These are phyloP conservation scores for Orchestes rusci DNA, from an alignment of 2,888 invertebrate genomes.

Conservation along the genomic window DNA sequence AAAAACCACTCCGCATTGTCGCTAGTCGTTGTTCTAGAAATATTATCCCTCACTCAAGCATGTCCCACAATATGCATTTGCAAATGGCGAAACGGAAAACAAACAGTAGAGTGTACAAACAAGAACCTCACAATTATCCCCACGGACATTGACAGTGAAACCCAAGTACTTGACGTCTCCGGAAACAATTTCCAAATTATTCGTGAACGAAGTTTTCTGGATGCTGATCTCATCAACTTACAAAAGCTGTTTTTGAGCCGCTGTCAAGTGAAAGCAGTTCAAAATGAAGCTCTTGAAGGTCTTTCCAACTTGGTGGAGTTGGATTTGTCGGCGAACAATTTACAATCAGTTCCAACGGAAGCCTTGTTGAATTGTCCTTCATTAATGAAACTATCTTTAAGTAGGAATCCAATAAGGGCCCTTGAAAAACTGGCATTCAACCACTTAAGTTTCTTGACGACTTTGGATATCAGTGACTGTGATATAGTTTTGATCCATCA, in stretches of 20 bases:
- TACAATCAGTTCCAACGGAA: constrained; percentile 69
- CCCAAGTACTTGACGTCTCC: constrained; percentile 80
- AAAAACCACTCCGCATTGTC: not conserved
- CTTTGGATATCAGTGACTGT: constrained; percentile 75
- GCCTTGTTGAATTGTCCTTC: constrained; percentile 73
- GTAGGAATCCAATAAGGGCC: constrained; percentile 72
- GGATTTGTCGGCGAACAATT: constrained; percentile 75
- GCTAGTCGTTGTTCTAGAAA: not conserved
- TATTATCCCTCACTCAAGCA: not conserved
- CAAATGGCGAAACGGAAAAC: constrained; percentile 90
- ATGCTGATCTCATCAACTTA: constrained; percentile 72
- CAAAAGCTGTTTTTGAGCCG: constrained; percentile 78
- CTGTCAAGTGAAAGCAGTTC: constrained; percentile 71
- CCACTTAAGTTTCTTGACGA: constrained; percentile 67
- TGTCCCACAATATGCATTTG: constrained; percentile 58
- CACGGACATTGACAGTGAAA: constrained; percentile 70
- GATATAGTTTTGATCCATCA: constrained; percentile 69
- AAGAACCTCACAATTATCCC: constrained; percentile 71
- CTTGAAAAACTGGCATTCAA: constrained; percentile 67
- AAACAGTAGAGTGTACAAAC: constrained; percentile 80
- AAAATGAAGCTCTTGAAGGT: constrained; percentile 74
- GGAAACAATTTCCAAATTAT: constrained; percentile 76
- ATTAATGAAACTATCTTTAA: constrained; percentile 74
- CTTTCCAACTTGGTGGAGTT: constrained; percentile 82
- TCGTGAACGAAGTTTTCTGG: constrained; percentile 70